phyloP scores from a whole-genome alignment of 2,113 vertebrate species.

The Daubentonia madagascariensis region DNA sequence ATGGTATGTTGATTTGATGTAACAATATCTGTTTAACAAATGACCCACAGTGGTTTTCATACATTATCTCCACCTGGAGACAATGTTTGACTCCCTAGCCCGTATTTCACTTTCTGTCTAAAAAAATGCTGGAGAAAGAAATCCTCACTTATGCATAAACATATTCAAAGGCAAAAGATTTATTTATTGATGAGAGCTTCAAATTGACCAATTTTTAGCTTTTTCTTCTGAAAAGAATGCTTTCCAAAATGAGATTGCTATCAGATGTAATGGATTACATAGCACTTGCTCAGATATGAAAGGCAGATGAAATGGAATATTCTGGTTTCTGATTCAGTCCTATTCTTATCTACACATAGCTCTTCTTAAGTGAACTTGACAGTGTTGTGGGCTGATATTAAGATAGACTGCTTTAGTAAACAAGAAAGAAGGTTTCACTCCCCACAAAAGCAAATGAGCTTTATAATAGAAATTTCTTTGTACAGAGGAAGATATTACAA shows the following conservation, averaged over 20 bases:
- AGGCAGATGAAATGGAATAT: conserved; percentile 72
- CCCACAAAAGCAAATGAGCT: conserved; percentile 29
- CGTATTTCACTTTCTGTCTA: conserved; percentile 30
- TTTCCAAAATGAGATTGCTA: conserved; percentile 64
- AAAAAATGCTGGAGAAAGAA: conserved; percentile 24
- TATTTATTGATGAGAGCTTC: conserved; percentile 52
- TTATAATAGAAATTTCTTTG: conserved; percentile 64
- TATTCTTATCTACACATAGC: conserved; percentile 62
- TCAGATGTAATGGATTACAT: conserved; percentile 53
- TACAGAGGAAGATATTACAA: conserved; percentile 67
- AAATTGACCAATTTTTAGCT: conserved; percentile 62
- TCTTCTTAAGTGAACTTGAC: conserved; percentile 72
- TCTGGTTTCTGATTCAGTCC: conserved; percentile 62
- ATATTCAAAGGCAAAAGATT: conserved; percentile 57
- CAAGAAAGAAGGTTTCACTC: conserved; percentile 62
- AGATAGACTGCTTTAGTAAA: conserved; percentile 70
- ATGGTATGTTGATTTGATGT: conserved; percentile 33
- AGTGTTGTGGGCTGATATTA: conserved; percentile 54
- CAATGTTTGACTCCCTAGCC: conserved; percentile 3
- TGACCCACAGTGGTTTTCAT: not conserved
- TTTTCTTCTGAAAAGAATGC: conserved; percentile 63
- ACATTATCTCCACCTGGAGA: conserved; percentile 33
- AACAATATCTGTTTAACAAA: conserved; percentile 57
- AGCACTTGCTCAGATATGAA: conserved; percentile 55
- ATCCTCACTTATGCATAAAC: conserved; percentile 18